phyloP scores from a whole-genome alignment of 2,113 vertebrate species.

The Dipodomys ordii region DNA sequence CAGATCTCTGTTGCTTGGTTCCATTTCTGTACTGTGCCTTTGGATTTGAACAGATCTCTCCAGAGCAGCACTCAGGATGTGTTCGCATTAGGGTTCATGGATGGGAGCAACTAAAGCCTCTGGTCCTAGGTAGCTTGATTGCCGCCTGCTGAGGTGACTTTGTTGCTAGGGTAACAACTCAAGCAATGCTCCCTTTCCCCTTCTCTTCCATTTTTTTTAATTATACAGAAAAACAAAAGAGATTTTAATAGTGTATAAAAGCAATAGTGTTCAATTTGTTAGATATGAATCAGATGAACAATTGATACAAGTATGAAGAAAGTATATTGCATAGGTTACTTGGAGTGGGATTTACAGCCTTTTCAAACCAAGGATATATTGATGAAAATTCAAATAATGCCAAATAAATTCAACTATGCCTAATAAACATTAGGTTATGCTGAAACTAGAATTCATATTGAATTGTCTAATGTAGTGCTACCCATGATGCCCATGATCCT shows the following conservation, averaged over 20 bases:
- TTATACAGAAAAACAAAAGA: neutral
- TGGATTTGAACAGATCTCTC: neutral
- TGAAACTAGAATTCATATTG: neutral
- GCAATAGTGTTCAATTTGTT: conserved; percentile 30
- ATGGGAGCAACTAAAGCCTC: neutral
- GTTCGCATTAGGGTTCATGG: neutral
- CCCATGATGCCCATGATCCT: neutral
- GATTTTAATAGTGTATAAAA: neutral
- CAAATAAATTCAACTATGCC: neutral
- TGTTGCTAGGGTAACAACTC: conserved; percentile 43
- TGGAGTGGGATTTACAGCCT: neutral
- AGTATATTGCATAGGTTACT: neutral
- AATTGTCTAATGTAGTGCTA: neutral
- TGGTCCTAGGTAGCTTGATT: neutral
- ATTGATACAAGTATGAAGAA: conserved; percentile 23
- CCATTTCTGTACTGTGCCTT: neutral
- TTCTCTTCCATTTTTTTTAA: no score
- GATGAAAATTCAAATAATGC: conserved; percentile 2
- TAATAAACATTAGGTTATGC: neutral
- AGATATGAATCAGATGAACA: neutral
- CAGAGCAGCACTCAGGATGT: neutral
- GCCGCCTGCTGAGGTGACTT: neutral
- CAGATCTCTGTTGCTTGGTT: neutral
- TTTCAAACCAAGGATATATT: neutral
- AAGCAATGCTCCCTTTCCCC: neutral